phyloP scores from a whole-genome alignment of 2,888 invertebrate genomes.

The Meloe dianella region DNA sequence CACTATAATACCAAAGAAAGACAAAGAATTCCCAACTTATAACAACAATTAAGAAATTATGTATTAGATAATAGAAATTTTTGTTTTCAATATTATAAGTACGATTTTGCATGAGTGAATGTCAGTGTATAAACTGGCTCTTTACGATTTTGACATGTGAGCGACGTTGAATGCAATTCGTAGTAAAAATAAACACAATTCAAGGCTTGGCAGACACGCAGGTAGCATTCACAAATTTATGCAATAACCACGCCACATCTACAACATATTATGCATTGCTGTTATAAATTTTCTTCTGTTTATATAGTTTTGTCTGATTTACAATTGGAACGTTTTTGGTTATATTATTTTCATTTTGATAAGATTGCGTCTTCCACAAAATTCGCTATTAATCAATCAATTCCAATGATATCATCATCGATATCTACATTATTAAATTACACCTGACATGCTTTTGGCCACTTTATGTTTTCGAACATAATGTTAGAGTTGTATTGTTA shows the following conservation, averaged over 20 bases:
- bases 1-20: background rate
- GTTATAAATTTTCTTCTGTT: conserved; percentile 24
- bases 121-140: conserved; percentile 5
- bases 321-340: background rate
- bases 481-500: conserved; percentile 10
- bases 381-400: background rate
- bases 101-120: background rate
- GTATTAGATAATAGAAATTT: background rate
- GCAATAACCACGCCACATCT: conserved; percentile 19
- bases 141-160: conserved; percentile 28
- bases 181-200: conserved; percentile 21
- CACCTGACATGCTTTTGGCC: background rate
- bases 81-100: background rate
- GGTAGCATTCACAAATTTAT: conserved; percentile 27
- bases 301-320: conserved; percentile 13
- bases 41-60: too few relatives aligned
- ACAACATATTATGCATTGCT: conserved; percentile 16
- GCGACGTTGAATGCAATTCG: conserved; percentile 32
- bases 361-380: background rate
- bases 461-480: background rate
- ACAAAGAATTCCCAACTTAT: too few relatives aligned
- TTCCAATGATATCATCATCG: background rate
- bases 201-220: conserved; percentile 34
- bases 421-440: background rate
- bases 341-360: background rate